These are phyloP conservation scores for Gonatopus flavifemur DNA, from an alignment of 1,140 invertebrate species.

Conservation along the genomic window DNA sequence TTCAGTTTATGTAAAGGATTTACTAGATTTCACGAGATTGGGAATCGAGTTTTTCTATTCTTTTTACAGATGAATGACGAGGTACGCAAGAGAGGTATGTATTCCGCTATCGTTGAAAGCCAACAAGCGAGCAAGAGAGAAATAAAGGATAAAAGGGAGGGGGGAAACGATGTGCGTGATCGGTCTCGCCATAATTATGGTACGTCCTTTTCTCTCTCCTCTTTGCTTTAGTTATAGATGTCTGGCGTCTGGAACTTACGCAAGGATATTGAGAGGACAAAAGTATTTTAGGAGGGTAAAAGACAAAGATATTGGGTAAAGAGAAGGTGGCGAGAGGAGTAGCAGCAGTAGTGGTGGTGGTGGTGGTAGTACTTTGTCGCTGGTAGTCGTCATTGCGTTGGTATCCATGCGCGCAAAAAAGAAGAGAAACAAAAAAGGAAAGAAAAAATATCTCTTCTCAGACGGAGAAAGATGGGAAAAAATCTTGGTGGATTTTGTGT, in stretches of 20 bases:
- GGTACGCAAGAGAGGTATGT: too few relatives aligned
- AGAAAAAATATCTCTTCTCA: conserved; percentile 2
- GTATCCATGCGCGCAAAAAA: too few relatives aligned
- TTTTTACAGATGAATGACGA: too few relatives aligned
- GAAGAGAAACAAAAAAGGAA: conserved; percentile 3
- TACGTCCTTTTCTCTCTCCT: conserved; percentile 20
- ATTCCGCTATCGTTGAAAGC: too few relatives aligned
- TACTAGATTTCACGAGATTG: too few relatives aligned
- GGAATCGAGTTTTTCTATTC: too few relatives aligned
- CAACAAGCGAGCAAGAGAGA: too few relatives aligned
- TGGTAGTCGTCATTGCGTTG: too few relatives aligned
- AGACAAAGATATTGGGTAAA: neutral
- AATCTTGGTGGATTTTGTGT: neutral
- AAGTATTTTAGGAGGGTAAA: too few relatives aligned
- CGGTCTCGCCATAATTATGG: conserved; percentile 23
- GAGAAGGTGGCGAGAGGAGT: neutral
- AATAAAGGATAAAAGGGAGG: conserved; percentile 15
- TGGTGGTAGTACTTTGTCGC: too few relatives aligned
- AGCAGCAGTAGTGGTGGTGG: too few relatives aligned
- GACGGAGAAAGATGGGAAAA: neutral
- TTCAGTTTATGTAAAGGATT: too few relatives aligned
- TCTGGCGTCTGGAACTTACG: conserved; percentile 25
- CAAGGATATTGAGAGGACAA: conserved; percentile 19
- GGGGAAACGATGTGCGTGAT: conserved; percentile 19
- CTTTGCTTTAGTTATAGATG: conserved; percentile 17